Evolutionary conservation across 2,797 vertebrate species (phyloP), one percentile per base, ranked within the genome.

Genomic region (Vespertilio murinus): DNA sequence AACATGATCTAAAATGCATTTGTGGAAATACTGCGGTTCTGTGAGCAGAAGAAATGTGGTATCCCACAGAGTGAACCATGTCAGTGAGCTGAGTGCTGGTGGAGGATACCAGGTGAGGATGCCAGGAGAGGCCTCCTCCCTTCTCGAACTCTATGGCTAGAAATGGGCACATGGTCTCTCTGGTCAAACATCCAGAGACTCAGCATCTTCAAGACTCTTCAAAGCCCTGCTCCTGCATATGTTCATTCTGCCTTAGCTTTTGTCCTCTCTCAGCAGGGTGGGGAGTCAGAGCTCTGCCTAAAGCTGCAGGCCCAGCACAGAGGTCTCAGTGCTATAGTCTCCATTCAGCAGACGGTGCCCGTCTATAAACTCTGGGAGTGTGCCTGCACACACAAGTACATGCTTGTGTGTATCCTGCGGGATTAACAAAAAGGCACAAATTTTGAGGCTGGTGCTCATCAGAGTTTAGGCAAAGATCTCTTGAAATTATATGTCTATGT

Each of bases 101-200:
- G 78, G 73, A 91, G 52, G 33, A 67, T 3, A 25, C 23, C 35
- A 18, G 49, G 17, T 7, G 75, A 89, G 52, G 38, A 67, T 3
- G 28, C 25, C 47, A 4, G 52, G 42, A 67, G 59, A n/a, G 75
- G 33, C 47, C 0, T 0, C 61, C 54, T 93, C 11, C 38, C 70
- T 71, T 59, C 38, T 52, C 30, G 25, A 42, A 14, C n/a, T 33
- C 5, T 13, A 33, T 64, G 67, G 13, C 69, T 81, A n/a, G 69
- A 91, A 56, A 77, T 23, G 18, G 56, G n/a, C 88, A 73, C 14
- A 25, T 88, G 90, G 92, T n/a, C n/a, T 96, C 64, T 67, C 80
- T 54, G 25, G 49, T 82, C 83, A 79, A 81, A 94, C 2, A 75
- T 22, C 28, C 47, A n/a, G 84, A 12, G 49, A 75, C 42, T 33